Conservation (phyloP, 2,797 vertebrate genomes). For the Macropodus opercularis region DNA sequence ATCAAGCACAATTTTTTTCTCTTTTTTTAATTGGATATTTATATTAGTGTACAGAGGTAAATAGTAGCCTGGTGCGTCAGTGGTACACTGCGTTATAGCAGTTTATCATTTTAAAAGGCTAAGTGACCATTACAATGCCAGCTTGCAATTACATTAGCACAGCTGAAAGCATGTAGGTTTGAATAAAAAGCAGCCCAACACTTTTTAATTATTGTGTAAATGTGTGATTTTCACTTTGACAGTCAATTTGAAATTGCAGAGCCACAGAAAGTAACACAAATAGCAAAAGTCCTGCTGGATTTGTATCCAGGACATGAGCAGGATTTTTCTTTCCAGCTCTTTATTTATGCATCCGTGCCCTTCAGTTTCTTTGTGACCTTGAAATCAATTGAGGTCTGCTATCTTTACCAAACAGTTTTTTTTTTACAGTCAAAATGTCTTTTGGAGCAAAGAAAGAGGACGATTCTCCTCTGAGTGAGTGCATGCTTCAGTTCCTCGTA, state of each 20-base stretch:
- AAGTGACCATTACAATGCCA: too few species aligned
- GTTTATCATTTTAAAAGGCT: too few species aligned
- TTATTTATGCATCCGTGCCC: conserved; percentile 24
- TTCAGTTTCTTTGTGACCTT: conserved; percentile 23
- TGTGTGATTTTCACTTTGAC: background rate
- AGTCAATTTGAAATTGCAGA: background rate
- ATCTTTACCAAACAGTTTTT: background rate
- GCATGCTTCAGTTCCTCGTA: conserved; percentile 7
- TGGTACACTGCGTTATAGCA: too few species aligned
- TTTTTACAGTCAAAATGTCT: conserved; percentile 21
- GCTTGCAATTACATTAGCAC: too few species aligned
- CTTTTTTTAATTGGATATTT: background rate
- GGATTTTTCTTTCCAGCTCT: conserved; percentile 14
- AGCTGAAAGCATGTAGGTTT: too few species aligned
- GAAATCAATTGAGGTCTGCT: conserved; percentile 15
- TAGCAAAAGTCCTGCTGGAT: conserved; percentile 10
- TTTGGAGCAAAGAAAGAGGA: conserved; percentile 5
- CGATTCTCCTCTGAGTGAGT: too few species aligned
- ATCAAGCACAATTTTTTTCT: too few species aligned
- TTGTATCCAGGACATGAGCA: conserved; percentile 2
- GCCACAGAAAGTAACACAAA: background rate
- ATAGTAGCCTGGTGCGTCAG: too few species aligned
- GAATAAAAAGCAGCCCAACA: too few species aligned
- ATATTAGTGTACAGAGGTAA: too few species aligned
- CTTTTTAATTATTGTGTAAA: too few species aligned